Evolutionary conservation across 1,140 invertebrate species (phyloP).

Genomic region (Diploscapter pachys): DNA sequence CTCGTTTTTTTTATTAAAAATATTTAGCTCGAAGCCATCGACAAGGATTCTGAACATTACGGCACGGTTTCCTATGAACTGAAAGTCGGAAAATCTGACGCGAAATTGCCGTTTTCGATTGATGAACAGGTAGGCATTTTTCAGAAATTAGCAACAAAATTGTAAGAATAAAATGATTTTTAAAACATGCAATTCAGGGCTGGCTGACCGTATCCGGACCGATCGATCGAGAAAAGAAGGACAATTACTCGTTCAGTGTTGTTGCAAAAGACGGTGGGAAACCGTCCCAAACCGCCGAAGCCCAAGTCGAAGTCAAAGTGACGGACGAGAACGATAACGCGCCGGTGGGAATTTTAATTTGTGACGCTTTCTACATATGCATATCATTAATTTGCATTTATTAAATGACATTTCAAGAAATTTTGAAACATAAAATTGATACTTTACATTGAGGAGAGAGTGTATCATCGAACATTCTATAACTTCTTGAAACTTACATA

Average conservation of each 20-base stretch:
- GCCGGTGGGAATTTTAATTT: slow-evolving; percentile 36
- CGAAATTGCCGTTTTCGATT: too few relatives aligned
- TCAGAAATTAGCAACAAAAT: not conserved
- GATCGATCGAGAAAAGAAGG: slow-evolving; percentile 77
- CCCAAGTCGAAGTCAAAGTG: slow-evolving; percentile 76
- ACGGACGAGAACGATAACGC: slow-evolving; percentile 84
- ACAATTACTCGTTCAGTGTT: slow-evolving; percentile 67
- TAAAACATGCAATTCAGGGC: not conserved
- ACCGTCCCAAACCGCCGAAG: slow-evolving; percentile 73
- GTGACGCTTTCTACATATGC: too few relatives aligned
- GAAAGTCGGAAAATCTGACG: not conserved
- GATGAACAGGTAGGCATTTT: not conserved
- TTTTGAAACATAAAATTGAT: too few relatives aligned
- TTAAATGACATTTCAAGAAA: too few relatives aligned
- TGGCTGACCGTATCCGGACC: slow-evolving; percentile 66
- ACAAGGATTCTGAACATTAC: slow-evolving; percentile 50
- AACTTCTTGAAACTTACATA: too few relatives aligned
- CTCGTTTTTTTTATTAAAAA: not conserved
- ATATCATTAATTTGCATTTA: too few relatives aligned
- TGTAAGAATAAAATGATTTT: too few relatives aligned
- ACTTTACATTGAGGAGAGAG: too few relatives aligned
- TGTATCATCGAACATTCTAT: too few relatives aligned
- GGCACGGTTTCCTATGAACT: slow-evolving; percentile 35
- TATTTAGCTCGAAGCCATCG: slow-evolving; percentile 40
- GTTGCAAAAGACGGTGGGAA: slow-evolving; percentile 75